Base-by-base conservation (phyloP, 2,888 invertebrate genomes). In the Isotomurus palustris region DNA sequence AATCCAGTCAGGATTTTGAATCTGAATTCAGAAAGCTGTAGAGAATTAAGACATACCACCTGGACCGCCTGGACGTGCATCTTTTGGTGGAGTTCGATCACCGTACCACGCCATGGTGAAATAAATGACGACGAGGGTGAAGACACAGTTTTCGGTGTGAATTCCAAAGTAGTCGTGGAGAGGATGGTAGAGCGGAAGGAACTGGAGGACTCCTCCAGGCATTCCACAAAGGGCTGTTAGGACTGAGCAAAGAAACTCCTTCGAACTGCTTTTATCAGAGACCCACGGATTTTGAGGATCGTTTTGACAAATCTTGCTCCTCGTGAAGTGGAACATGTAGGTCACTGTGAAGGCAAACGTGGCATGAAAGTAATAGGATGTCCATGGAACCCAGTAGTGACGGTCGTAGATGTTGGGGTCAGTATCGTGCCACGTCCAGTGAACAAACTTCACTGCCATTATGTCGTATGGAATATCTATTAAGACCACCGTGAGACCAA, bases 401-500 rank as follows among this genome's bases (percentile, higher is more conserved):
- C 88, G 80, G 73, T 88, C 88, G 64, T 73, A 78, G 35, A 85
- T 80, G 70, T 84, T 84, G 3, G 84, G 83, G 73, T 85, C 84
- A 0, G 85, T 85, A 72, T 84, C 84, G 69, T 89, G 88, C 89
- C 89, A 90, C 1, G 86, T 85, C 88, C 88, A 89, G 77, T 88
- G 88, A 17, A 88, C 76, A 73, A 85, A 84, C 74, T 87, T 87
- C 12, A 88, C 83, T 1, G 85, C 83, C 58, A 86, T 83, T 50
- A 89, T 86, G 72, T 89, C 88, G 73, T 87, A 88, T 0, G 89
- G 88, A 45, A 88, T 78, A 73, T 90, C 88, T 35, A 88, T 80
- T 44, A 88, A 77, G 0, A 88, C 84, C 0, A 83, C 83, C 5
- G 82, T 77, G 28, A 89, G 74, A 0, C 87, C 89, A 14, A 67